phyloP scores from a whole-genome alignment of 2,113 vertebrate genomes.

The Elephas maximus region DNA sequence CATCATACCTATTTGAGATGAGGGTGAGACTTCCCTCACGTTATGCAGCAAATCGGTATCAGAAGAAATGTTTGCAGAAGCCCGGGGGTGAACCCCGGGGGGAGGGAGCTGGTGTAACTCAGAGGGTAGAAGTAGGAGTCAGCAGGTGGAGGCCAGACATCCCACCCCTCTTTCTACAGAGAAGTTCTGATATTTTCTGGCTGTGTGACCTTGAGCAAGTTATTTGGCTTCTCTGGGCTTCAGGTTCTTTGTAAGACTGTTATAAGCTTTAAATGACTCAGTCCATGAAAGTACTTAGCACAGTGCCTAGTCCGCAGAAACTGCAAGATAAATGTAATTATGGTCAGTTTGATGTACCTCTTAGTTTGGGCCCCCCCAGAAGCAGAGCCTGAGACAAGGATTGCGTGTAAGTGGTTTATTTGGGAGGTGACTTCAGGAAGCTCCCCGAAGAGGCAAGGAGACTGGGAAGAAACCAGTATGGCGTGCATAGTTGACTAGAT shows the following conservation, averaged over 20 bases:
- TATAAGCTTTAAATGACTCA: background rate
- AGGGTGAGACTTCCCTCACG: background rate
- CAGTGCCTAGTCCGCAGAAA: fast-evolving
- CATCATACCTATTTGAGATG: too few relatives aligned
- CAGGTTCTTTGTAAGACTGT: background rate
- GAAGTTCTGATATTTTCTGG: background rate
- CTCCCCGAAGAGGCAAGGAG: background rate
- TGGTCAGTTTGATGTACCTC: too few relatives aligned
- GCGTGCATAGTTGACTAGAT: fast-evolving
- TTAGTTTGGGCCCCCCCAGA: background rate
- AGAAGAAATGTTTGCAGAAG: too few relatives aligned
- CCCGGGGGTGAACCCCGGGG: background rate
- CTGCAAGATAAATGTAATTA: fast-evolving
- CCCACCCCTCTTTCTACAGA: background rate
- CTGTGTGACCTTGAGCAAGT: background rate
- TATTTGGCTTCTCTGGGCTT: too few relatives aligned
- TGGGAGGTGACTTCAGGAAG: too few relatives aligned
- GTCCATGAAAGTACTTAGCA: background rate
- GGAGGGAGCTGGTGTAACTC: background rate
- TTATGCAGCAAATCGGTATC: fast-evolving
- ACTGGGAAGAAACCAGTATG: background rate
- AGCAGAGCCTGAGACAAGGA: too few relatives aligned
- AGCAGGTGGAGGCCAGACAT: background rate
- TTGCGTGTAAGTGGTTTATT: too few relatives aligned
- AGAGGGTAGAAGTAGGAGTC: background rate